phyloP scores from a whole-genome alignment of 2,113 vertebrate species.

The Heteronetta atricapilla region DNA sequence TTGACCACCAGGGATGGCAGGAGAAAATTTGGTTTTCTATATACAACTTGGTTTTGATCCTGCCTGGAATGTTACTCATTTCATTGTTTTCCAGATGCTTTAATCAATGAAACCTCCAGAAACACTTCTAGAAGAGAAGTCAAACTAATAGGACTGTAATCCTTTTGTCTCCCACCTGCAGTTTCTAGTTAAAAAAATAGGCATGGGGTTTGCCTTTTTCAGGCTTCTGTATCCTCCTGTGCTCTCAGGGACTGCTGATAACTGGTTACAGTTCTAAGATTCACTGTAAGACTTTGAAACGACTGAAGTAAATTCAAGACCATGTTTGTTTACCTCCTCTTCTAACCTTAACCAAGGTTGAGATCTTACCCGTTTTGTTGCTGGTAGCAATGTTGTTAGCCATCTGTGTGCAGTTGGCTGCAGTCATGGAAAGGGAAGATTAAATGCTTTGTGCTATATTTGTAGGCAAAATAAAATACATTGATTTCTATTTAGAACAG shows the following conservation, averaged over 20 bases:
- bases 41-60: background rate
- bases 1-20: background rate
- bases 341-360: background rate
- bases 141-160: background rate
- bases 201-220: background rate
- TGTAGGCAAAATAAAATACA: constrained; percentile 44
- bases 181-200: background rate
- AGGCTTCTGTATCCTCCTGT: background rate
- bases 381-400: background rate
- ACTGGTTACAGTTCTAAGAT: background rate
- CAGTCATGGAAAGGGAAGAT: constrained; percentile 54
- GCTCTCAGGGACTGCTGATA: background rate
- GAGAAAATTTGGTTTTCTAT: background rate
- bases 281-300: background rate
- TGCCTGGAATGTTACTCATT: background rate
- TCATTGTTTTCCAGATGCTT: background rate
- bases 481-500: constrained; percentile 44
- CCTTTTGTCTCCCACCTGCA: background rate
- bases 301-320: background rate
- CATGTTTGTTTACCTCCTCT: background rate
- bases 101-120: background rate
- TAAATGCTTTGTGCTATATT: constrained; percentile 56
- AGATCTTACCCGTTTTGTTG: background rate
- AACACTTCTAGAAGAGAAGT: background rate
- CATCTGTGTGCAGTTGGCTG: background rate